These are phyloP conservation scores for Ditylenchus dipsaci DNA, from an alignment of 1,140 invertebrate genomes.

Conservation along the genomic window DNA sequence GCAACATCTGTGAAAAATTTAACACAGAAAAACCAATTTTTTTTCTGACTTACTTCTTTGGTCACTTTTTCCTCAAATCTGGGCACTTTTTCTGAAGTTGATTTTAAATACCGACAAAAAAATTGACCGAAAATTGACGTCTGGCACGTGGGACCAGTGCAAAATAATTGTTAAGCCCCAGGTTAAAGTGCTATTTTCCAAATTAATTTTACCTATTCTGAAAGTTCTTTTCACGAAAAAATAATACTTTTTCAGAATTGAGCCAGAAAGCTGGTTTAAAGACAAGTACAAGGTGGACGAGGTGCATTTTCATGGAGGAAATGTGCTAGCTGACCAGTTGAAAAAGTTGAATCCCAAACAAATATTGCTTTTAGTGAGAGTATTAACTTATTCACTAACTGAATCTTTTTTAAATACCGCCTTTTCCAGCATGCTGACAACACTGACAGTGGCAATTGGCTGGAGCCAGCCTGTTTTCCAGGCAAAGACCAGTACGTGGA, in stretches of 20 bases:
- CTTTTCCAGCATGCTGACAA: conserved; percentile 38
- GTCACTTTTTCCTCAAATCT: no score
- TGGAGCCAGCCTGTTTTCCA: conserved; percentile 34
- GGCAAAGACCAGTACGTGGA: conserved; percentile 18
- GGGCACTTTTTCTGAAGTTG: no score
- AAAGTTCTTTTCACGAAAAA: no score
- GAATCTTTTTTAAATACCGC: neutral
- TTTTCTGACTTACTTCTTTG: no score
- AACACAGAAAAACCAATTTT: no score
- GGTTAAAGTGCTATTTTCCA: no score
- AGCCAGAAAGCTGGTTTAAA: conserved; percentile 50
- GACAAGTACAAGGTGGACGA: conserved; percentile 54
- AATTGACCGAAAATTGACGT: no score
- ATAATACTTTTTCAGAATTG: conserved; percentile 48
- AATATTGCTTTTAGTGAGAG: conserved; percentile 42
- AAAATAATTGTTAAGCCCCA: no score
- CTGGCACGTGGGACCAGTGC: no score
- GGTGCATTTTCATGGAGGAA: conserved; percentile 45
- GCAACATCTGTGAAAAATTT: no score
- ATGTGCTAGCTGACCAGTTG: conserved; percentile 34
- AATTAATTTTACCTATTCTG: no score
- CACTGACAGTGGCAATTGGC: conserved; percentile 43
- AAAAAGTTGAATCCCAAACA: conserved; percentile 21
- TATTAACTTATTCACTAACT: conserved; percentile 8
- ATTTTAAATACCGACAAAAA: no score